A percentile compares a stretch with the other conserved stretches of the same genome.
These are phyloP conservation scores for Zoanthus sociatus DNA, from an alignment of 92 coral and sea anemone genomes.

Conservation along the genomic window DNA sequence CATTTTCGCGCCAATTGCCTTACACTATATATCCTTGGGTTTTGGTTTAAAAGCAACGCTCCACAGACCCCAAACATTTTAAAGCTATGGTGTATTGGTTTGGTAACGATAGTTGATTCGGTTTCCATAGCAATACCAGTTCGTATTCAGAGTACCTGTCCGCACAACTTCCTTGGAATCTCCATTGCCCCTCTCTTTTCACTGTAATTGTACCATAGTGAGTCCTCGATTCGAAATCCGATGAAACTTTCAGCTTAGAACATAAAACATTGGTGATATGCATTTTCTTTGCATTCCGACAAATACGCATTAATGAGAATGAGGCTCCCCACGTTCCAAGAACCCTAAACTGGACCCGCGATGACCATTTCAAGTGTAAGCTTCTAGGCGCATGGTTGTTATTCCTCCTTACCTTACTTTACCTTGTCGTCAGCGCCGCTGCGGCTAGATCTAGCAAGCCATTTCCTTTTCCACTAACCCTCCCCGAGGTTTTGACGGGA, in stretches of 20 bases:
- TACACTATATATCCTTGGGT: too few relatives aligned
- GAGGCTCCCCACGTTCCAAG: background rate
- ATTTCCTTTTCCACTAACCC: constrained; percentile 21
- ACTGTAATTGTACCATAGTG: constrained; percentile 25
- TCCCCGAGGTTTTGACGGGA: too few relatives aligned
- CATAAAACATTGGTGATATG: constrained; percentile 43
- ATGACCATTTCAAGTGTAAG: constrained; percentile 59
- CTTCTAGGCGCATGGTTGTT: constrained; percentile 58
- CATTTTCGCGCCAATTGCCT: too few relatives aligned
- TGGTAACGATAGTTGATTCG: too few relatives aligned
- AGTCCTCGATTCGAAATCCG: constrained; percentile 36
- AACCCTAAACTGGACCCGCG: constrained; percentile 47
- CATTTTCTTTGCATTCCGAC: constrained; percentile 24
- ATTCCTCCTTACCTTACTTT: constrained; percentile 50
- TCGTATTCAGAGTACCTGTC: too few relatives aligned
- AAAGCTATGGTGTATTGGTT: too few relatives aligned
- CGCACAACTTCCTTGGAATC: background rate
- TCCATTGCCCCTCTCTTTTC: constrained; percentile 34
- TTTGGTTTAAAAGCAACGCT: too few relatives aligned
- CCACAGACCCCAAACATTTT: too few relatives aligned
- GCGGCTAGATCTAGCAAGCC: constrained; percentile 61
- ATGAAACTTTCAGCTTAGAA: constrained; percentile 50
- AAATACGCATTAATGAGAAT: too few relatives aligned
- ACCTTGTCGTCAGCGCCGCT: constrained; percentile 55
- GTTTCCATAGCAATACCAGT: too few relatives aligned